A percentile compares a stretch with the other conserved stretches of the same genome.
Evolutionary conservation across 2,113 vertebrate genomes (phyloP).

Genomic region (Globicephala melas): DNA sequence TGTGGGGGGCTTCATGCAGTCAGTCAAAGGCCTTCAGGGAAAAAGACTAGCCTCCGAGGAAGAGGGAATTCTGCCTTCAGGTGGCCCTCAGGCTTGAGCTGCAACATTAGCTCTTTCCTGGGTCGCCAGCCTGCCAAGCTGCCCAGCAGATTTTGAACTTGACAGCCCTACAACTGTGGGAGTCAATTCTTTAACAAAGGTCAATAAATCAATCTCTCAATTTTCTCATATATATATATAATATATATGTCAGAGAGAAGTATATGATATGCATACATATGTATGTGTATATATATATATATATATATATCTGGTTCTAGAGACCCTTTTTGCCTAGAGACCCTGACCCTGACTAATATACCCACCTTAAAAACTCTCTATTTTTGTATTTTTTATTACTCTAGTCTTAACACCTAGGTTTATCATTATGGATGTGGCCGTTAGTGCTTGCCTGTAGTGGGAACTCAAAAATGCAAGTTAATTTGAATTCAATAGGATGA

Average conservation of each 20-base stretch:
- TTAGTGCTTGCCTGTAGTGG: accelerated
- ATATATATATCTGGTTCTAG: too few species aligned
- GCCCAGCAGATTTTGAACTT: neutral
- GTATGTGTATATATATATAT: neutral
- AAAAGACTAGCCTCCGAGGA: neutral
- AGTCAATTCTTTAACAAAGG: neutral
- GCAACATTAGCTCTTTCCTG: neutral
- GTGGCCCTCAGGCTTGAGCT: neutral
- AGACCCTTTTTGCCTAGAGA: neutral
- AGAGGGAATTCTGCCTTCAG: neutral
- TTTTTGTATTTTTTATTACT: neutral
- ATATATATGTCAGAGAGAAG: neutral
- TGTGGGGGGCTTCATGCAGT: neutral
- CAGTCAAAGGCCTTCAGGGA: neutral
- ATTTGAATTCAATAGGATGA: neutral
- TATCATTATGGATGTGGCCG: neutral
- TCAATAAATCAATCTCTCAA: neutral
- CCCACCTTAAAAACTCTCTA: neutral
- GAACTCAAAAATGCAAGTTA: neutral
- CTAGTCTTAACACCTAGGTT: neutral
- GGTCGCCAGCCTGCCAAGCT: neutral
- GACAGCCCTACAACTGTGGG: neutral
- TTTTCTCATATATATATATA: neutral
- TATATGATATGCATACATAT: neutral
- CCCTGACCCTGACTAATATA: neutral